These are phyloP conservation scores for Pelodytes ibericus DNA, from an alignment of 2,797 vertebrate species.

Conservation along the genomic window DNA sequence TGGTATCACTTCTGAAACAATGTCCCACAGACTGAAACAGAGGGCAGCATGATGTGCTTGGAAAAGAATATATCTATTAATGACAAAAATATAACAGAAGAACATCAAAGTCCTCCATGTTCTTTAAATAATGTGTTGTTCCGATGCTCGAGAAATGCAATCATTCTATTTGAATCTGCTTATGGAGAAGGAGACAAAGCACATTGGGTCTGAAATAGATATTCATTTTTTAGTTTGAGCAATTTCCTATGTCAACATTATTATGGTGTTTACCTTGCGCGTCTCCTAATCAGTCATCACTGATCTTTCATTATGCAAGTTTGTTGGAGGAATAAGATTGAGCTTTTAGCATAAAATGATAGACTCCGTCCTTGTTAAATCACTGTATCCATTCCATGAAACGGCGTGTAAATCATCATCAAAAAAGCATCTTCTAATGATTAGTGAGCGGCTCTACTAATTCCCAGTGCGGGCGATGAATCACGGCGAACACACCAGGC, in stretches of 20 bases:
- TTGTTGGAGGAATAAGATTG: conserved; percentile 47
- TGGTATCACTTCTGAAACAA: too few relatives aligned
- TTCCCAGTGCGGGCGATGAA: conserved; percentile 27
- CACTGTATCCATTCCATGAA: conserved; percentile 41
- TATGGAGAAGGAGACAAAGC: conserved; percentile 16
- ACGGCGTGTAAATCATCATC: conserved; percentile 54
- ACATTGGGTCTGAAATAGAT: conserved; percentile 23
- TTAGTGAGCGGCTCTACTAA: conserved; percentile 38
- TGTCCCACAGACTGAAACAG: too few relatives aligned
- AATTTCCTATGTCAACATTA: conserved; percentile 36
- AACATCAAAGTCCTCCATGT: too few relatives aligned
- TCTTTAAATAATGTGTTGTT: background rate
- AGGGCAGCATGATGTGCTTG: too few relatives aligned
- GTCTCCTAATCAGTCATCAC: conserved; percentile 36
- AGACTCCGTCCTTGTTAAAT: conserved; percentile 47
- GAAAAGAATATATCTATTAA: too few relatives aligned
- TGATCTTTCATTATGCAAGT: conserved; percentile 52
- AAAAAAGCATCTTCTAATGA: conserved; percentile 43
- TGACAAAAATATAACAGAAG: too few relatives aligned
- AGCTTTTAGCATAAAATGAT: conserved; percentile 47
- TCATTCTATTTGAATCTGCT: background rate
- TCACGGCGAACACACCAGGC: conserved; percentile 5
- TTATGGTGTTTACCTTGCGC: conserved; percentile 43
- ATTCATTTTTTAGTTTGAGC: conserved; percentile 35
- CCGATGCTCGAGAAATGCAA: background rate